Percentiles rank a stretch among this genome's conserved stretches.
These are phyloP conservation scores for Nomada lathburiana DNA, from an alignment of 2,888 invertebrate genomes.

Conservation along the genomic window DNA sequence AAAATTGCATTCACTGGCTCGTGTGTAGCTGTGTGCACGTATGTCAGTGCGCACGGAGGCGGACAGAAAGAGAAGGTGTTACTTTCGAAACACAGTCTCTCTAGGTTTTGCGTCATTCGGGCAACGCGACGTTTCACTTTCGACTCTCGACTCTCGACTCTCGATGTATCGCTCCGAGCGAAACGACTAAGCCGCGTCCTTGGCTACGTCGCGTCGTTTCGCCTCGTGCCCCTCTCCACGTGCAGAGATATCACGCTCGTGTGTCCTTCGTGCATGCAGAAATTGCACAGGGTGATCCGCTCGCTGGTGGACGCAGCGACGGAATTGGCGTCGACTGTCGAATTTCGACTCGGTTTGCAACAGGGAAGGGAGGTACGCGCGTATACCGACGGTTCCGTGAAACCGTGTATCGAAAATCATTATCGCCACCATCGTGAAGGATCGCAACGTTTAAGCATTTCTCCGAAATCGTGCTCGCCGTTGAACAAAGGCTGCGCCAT, in stretches of 20 bases:
- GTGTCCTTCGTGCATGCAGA: constrained; percentile 36
- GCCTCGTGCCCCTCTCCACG: constrained; percentile 18
- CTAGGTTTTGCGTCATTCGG: constrained; percentile 68
- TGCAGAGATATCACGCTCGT: constrained; percentile 2
- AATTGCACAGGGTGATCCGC: too few species aligned
- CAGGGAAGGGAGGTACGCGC: too few species aligned
- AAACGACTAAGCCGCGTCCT: constrained; percentile 68
- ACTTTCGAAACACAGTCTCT: constrained; percentile 70
- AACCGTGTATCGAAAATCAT: neutral
- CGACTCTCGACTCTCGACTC: constrained; percentile 77
- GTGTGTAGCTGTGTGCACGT: too few species aligned
- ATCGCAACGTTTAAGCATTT: neutral
- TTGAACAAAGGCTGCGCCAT: neutral
- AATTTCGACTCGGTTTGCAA: too few species aligned
- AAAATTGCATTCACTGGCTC: too few species aligned
- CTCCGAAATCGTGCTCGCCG: neutral
- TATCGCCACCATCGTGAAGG: neutral
- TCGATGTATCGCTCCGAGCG: constrained; percentile 70
- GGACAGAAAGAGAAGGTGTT: constrained; percentile 51
- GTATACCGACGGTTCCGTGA: too few species aligned
- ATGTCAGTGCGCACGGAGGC: neutral
- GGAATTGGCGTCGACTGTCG: too few species aligned
- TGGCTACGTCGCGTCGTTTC: constrained; percentile 62
- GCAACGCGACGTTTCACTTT: constrained; percentile 75
- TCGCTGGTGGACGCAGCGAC: too few species aligned